Base-by-base conservation (phyloP, 2,113 vertebrate genomes). In the Neopipo cinnamomea region DNA sequence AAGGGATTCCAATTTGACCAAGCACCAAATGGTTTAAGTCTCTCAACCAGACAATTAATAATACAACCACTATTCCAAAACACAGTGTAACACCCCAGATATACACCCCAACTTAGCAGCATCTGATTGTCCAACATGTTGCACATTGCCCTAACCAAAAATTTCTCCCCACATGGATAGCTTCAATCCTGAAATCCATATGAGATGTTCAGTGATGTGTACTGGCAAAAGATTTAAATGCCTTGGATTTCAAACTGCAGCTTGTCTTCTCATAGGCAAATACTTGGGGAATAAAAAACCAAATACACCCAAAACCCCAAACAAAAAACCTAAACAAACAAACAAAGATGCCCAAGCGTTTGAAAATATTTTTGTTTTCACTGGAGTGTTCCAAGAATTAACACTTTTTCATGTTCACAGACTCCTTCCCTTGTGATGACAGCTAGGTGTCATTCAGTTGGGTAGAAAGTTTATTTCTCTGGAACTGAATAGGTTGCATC, bases 21-120 rank as follows among this genome's bases (percentile, higher is more conserved):
- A 97, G 96, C 77, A 96, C 96, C 97, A 97, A 98, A 97, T 97
- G 96, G 96, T 96, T 97, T 95, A 96, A 71, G 96, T 97, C 96
- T 98, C 94, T 98, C 96, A 97, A 91, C 85, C 49, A 98, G 80
- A 59, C 65, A 95, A 97, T 97, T 97, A 97, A 97, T 97, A 98
- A 97, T 96, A 97, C 97, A 96, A 84, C 49, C 80, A 93, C 78
- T 86, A 85, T 95, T 91, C 92, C 95, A 97, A 97, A 97, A 95
- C 90, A 94, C 81, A 94, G 33, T 89, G 86, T 92, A 96, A 71
- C 77, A 87, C 77, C 53, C 56, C 52, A 87, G 56, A 95, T 91
- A 46, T 35, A 92, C 80, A 91, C 67, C 68, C 31, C 4, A 91
- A 65, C 87, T 78, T 87, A 83, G 89, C 85, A 55, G 37, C 75